phyloP scores from a whole-genome alignment of 2,797 vertebrate genomes.

The Gymnothorax reevesii region DNA sequence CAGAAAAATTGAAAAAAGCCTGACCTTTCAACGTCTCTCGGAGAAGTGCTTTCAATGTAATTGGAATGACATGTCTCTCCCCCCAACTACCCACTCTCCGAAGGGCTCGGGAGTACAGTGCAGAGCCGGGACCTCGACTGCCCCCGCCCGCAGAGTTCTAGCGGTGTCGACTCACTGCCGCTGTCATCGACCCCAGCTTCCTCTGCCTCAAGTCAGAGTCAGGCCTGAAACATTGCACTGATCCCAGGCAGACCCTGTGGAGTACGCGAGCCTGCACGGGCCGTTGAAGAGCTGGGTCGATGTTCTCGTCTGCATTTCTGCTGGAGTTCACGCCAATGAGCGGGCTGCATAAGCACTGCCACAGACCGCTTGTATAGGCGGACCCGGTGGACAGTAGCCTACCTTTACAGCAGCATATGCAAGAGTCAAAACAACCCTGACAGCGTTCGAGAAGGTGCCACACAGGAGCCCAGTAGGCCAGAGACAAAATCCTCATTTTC shows the following conservation, averaged over 20 bases:
- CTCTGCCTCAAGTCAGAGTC: not conserved
- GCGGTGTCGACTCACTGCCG: conserved; percentile 13
- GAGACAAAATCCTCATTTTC: not conserved
- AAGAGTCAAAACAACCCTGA: not conserved
- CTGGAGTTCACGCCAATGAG: not conserved
- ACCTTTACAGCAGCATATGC: not conserved
- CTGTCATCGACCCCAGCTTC: conserved; percentile 15
- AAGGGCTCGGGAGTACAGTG: not conserved
- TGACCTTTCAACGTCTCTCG: conserved; percentile 50
- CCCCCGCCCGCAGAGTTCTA: not conserved
- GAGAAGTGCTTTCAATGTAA: conserved; percentile 45
- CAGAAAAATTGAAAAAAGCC: conserved; percentile 16
- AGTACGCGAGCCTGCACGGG: not conserved
- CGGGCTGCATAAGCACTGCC: no score
- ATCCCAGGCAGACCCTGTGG: not conserved
- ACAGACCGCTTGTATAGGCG: not conserved
- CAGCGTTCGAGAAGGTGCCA: not conserved
- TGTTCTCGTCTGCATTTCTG: not conserved
- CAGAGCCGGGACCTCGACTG: conserved; percentile 4
- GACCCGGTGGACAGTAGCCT: not conserved
- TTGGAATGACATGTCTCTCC: conserved; percentile 34
- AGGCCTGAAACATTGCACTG: not conserved
- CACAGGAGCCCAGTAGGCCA: not conserved
- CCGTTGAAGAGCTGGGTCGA: not conserved
- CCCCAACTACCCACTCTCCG: not conserved